Conservation (phyloP, 1,140 invertebrate species). For the Bombus picipes region DNA sequence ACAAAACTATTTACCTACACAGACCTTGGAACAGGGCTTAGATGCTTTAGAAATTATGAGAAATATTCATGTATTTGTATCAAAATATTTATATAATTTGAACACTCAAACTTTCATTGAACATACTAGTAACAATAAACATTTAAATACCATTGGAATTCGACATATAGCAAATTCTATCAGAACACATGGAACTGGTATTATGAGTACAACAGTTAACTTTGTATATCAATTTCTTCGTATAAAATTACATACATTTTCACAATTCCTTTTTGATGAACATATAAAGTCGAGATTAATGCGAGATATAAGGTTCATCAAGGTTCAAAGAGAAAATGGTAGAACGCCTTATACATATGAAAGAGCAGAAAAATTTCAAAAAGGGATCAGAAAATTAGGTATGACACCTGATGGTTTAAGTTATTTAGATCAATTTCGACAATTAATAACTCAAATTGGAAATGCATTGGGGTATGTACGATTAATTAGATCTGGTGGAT, state of each 20-base stretch:
- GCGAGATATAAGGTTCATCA: slow-evolving; percentile 90
- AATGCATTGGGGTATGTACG: slow-evolving; percentile 98
- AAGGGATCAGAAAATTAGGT: slow-evolving; percentile 95
- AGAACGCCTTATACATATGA: slow-evolving; percentile 89
- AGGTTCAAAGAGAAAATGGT: slow-evolving; percentile 80
- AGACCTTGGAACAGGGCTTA: slow-evolving; percentile 98
- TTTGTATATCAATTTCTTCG: slow-evolving; percentile 98
- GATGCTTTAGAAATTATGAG: slow-evolving; percentile 99
- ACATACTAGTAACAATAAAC: slow-evolving; percentile 94
- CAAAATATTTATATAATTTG: slow-evolving; percentile 97
- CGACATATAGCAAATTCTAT: slow-evolving; percentile 98
- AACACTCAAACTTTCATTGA: slow-evolving; percentile 99
- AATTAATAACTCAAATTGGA: slow-evolving; percentile 96
- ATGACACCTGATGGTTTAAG: slow-evolving; percentile 91
- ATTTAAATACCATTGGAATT: slow-evolving; percentile 98
- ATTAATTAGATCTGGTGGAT: slow-evolving; percentile 95
- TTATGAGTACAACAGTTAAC: slow-evolving; percentile 98
- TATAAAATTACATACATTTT: slow-evolving; percentile 97
- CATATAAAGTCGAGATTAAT: slow-evolving; percentile 97
- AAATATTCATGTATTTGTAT: slow-evolving; percentile 97
- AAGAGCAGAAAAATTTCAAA: slow-evolving; percentile 97
- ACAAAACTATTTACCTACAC: slow-evolving; percentile 96
- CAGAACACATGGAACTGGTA: slow-evolving; percentile 97
- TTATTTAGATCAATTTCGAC: slow-evolving; percentile 96
- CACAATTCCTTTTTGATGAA: slow-evolving; percentile 99